phyloP scores from a whole-genome alignment of 1,140 invertebrate genomes.

The Akabosia matsudoensis region DNA sequence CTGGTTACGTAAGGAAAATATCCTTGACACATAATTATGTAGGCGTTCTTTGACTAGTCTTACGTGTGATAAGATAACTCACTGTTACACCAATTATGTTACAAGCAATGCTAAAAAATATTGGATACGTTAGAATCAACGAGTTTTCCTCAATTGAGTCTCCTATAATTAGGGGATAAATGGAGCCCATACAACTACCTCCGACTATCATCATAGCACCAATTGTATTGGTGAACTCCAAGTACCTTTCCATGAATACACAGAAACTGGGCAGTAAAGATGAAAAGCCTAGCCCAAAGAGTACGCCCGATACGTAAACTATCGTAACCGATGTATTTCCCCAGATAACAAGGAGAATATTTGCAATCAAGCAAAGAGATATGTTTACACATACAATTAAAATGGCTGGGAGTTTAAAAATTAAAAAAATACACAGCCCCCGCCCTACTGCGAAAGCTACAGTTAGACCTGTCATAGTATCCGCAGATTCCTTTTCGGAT shows the following conservation, averaged over 20 bases:
- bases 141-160: constrained; percentile 15
- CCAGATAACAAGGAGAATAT: neutral
- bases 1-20: no score
- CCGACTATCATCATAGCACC: constrained; percentile 26
- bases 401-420: constrained; percentile 22
- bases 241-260: constrained; percentile 28
- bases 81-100: neutral
- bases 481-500: neutral
- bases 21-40: no score
- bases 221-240: constrained; percentile 30
- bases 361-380: neutral
- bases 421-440: neutral
- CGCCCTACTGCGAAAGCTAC: constrained; percentile 25
- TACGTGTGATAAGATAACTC: neutral
- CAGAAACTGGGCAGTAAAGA: constrained; percentile 31
- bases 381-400: constrained; percentile 13
- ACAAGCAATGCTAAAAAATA: constrained; percentile 15
- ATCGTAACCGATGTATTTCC: neutral
- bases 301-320: neutral
- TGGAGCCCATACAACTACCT: constrained; percentile 1
- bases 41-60: no score
- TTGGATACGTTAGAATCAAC: constrained; percentile 12
- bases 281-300: constrained; percentile 29
- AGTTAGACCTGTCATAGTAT: constrained; percentile 24
- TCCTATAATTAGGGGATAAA: constrained; percentile 30